Percentiles rank a stretch among this genome's conserved stretches.
Conservation (phyloP, 2,113 vertebrate genomes). For the Aleadryas rufinucha region DNA sequence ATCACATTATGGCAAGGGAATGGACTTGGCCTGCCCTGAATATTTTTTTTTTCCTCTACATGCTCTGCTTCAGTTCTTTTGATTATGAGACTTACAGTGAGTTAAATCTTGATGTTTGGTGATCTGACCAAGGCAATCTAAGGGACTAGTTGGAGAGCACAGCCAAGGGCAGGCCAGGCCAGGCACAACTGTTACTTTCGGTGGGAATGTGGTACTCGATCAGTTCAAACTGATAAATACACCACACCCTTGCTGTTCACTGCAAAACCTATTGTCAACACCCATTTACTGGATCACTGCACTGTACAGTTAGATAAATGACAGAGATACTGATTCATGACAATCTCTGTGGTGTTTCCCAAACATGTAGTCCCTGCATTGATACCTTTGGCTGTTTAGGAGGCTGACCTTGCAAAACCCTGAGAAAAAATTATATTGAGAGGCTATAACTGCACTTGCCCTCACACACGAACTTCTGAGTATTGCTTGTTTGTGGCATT, state of each 20-base stretch:
- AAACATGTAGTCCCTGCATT: background rate
- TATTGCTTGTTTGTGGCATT: background rate
- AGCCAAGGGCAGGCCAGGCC: background rate
- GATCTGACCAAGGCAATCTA: background rate
- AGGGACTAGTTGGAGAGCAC: background rate
- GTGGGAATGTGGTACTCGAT: background rate
- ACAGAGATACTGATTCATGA: background rate
- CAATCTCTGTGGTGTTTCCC: background rate
- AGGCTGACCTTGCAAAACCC: background rate
- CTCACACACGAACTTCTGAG: background rate
- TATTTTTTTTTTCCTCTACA: background rate
- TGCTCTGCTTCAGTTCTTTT: background rate
- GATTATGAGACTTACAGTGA: background rate
- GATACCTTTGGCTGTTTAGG: background rate
- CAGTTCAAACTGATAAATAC: constrained; percentile 3
- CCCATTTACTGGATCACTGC: background rate
- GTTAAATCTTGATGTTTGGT: background rate
- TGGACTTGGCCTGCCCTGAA: background rate
- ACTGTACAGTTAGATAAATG: background rate
- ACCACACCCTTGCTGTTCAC: background rate
- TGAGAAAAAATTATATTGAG: background rate
- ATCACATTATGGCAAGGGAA: background rate
- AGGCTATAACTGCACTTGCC: background rate
- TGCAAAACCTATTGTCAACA: constrained; percentile 15
- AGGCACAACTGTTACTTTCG: background rate